Evolutionary conservation across 2,797 vertebrate species (phyloP), one percentile per base, ranked within the genome.

Genomic region (Betta splendens): DNA sequence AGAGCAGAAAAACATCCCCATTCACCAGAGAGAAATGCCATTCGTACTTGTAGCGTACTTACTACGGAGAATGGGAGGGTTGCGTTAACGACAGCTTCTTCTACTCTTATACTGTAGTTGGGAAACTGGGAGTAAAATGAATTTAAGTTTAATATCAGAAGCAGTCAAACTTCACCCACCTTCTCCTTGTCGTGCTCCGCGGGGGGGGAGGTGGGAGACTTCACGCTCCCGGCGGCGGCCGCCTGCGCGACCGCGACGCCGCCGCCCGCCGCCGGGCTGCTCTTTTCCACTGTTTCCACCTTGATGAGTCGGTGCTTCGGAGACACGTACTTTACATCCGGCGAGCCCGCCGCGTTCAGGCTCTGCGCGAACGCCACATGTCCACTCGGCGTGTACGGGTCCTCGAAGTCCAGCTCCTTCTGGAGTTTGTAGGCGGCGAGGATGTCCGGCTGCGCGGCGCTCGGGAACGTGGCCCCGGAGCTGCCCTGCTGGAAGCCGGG

Each of bases 331-430:
- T 92, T 93, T 70, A 90, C 82, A 40, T 94, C 93, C 78, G 91
- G 87, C 17, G 92, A 82, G 23, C 81, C 89, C 20, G 84, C 71
- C 0, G 89, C 62, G 80, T 87, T 87, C 69, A 86, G 32, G 64
- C 87, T 65, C 5, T 87, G 74, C 7, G 85, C 87, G 52, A 90
- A 92, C 0, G 91, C 68, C 28, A 91, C 74, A 25, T 87, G 92
- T 57, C 89, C 87, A 21, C 90, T 90, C 37, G 90, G 87, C 15
- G 93, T 94, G 90, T 98, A 97, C 38, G 96, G 96, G 80, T 98
- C 96, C 85, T 97, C 96, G 91, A 98, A 97, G 93, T 98, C 95
- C 77, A 94, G 92, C 50, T 96, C 94, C 73, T 95, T 93, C 59
- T 98, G 96, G 56, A 96, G 92, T 90, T 94, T 93, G 92, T 98